A percentile compares a stretch with the other conserved stretches of the same genome.
Conservation (phyloP, 2,888 invertebrate species). For the Boloria selene region DNA sequence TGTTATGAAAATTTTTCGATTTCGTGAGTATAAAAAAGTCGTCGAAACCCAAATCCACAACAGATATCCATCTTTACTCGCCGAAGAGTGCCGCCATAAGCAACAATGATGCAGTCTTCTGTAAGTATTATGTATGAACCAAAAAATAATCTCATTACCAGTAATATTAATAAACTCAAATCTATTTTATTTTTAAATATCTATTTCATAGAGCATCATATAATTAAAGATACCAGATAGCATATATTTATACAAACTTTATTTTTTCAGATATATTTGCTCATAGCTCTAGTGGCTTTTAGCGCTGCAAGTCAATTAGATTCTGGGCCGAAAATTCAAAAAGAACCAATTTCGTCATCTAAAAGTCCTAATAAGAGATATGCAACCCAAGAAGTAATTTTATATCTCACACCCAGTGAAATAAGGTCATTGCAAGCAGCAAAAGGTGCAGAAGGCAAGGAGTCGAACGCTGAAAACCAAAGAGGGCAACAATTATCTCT, state of each 20-base stretch:
- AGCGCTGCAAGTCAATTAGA: constrained; percentile 47
- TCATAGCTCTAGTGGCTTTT: constrained; percentile 22
- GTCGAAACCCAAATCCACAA: constrained; percentile 8
- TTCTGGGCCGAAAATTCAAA: constrained; percentile 53
- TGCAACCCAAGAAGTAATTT: constrained; percentile 58
- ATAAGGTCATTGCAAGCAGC: constrained; percentile 53
- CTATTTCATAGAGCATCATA: no score
- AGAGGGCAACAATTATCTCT: constrained; percentile 37
- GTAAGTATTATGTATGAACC: constrained; percentile 18
- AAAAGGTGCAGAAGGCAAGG: constrained; percentile 39
- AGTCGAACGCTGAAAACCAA: constrained; percentile 28
- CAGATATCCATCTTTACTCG: constrained; percentile 25
- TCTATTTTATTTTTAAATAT: not conserved
- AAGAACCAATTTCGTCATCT: constrained; percentile 37
- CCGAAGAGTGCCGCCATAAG: constrained; percentile 18
- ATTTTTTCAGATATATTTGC: constrained; percentile 29
- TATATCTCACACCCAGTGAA: constrained; percentile 66
- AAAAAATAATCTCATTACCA: not conserved
- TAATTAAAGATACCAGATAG: not conserved
- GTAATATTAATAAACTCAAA: not conserved
- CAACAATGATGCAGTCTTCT: constrained; percentile 26
- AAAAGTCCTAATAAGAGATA: constrained; percentile 42
- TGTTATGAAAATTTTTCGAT: constrained; percentile 22
- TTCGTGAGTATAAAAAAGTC: constrained; percentile 26
- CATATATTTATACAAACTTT: not conserved